Evolutionary conservation across 35 echinoderm and acorn worm genomes (phyloP).

Genomic region (Ophiothrix spiculata): DNA sequence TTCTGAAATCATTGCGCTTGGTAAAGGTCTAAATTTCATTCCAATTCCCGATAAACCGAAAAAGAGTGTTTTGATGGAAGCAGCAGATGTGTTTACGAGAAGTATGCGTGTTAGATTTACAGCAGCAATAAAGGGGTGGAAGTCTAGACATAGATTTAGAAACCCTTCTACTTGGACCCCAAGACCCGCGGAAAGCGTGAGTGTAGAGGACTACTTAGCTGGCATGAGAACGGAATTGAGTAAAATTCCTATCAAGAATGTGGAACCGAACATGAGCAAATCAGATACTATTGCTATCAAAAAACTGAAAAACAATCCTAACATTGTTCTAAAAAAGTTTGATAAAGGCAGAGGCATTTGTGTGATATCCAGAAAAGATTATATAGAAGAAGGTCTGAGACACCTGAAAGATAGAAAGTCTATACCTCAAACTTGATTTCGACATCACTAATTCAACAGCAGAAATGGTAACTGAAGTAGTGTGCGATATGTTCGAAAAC

Average conservation of each 20-base stretch:
- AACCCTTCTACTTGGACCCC: slow-evolving; percentile 5
- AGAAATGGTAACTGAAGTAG: background rate
- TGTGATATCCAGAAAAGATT: background rate
- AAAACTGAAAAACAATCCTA: background rate
- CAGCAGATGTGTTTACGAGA: background rate
- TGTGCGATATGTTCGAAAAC: background rate
- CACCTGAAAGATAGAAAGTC: background rate
- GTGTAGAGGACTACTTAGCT: background rate
- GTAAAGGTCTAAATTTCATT: slow-evolving; percentile 14
- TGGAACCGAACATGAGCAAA: background rate
- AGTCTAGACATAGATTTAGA: background rate
- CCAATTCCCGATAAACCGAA: background rate
- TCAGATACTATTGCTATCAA: background rate
- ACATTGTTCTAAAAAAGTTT: slow-evolving; percentile 12
- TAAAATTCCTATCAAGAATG: slow-evolving; percentile 14
- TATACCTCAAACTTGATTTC: background rate
- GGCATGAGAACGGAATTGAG: background rate
- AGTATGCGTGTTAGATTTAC: background rate
- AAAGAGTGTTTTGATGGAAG: background rate
- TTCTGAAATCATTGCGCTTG: slow-evolving; percentile 8
- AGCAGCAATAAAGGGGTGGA: background rate
- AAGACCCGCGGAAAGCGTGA: background rate
- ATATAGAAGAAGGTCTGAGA: background rate
- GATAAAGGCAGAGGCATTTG: slow-evolving; percentile 31
- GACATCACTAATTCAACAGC: background rate